phyloP scores from a whole-genome alignment of 2,113 vertebrate species.

The Oryctolagus cuniculus region DNA sequence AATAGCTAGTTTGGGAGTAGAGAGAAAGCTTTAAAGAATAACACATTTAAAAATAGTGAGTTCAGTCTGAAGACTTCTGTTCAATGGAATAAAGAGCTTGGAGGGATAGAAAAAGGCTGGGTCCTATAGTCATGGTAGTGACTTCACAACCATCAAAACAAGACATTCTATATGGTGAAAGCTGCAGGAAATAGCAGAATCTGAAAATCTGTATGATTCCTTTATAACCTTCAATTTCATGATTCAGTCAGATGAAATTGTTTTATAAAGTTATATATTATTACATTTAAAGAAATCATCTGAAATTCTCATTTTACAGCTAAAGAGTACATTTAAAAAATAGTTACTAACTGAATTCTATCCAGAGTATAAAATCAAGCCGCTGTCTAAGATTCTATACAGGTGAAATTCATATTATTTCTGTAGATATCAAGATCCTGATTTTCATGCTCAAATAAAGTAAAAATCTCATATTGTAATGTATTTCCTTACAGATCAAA shows the following conservation, averaged over 20 bases:
- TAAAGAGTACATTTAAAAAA: too few species aligned
- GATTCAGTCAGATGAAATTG: neutral
- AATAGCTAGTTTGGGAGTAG: neutral
- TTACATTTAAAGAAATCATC: neutral
- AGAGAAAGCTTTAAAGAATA: neutral
- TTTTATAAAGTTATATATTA: neutral
- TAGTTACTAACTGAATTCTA: neutral
- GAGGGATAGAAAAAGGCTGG: neutral
- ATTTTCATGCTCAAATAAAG: neutral
- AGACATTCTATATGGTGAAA: neutral
- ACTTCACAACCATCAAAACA: neutral
- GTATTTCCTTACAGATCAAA: neutral
- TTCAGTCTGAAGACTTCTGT: neutral
- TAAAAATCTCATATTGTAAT: neutral
- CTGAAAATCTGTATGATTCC: neutral
- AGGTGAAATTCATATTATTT: neutral
- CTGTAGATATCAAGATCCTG: neutral
- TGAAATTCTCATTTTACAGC: neutral
- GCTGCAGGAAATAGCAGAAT: neutral
- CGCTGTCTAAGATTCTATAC: neutral
- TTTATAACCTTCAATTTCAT: conserved; percentile 13
- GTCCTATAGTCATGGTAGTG: neutral
- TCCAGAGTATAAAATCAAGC: neutral
- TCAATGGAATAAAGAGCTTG: neutral
- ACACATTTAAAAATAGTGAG: neutral